A percentile compares a stretch with the other conserved stretches of the same genome.
Evolutionary conservation across 2,113 vertebrate genomes (phyloP).

Genomic region (Oryzias celebensis): DNA sequence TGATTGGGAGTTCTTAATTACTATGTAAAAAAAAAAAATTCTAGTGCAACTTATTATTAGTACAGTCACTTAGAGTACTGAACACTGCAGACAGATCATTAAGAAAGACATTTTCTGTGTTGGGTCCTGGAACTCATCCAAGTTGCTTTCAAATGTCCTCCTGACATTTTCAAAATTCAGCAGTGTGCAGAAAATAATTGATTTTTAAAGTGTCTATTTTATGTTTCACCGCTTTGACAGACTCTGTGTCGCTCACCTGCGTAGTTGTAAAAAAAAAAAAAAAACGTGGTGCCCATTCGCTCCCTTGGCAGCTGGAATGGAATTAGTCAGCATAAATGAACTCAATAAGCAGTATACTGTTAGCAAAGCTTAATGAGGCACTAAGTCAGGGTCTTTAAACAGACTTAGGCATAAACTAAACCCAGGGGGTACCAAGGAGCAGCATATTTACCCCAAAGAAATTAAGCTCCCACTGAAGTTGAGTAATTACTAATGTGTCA

Average conservation of each 20-base stretch:
- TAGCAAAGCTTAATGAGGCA: slow-evolving; percentile 54
- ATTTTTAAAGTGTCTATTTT: slow-evolving; percentile 19
- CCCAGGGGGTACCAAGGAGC: slow-evolving; percentile 28
- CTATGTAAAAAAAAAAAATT: slow-evolving; percentile 7
- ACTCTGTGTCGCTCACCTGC: slow-evolving; percentile 32
- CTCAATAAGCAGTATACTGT: slow-evolving; percentile 47
- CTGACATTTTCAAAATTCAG: slow-evolving; percentile 7
- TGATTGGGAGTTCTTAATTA: slow-evolving; percentile 1
- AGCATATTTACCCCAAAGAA: slow-evolving; percentile 13
- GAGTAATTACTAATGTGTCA: slow-evolving; percentile 4
- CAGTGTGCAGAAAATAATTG: not conserved
- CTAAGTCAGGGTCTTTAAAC: slow-evolving; percentile 57
- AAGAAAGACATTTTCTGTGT: not conserved
- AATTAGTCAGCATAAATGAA: slow-evolving; percentile 59
- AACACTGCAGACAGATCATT: too few relatives aligned
- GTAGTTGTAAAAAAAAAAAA: slow-evolving; percentile 21
- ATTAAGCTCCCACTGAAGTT: slow-evolving; percentile 11
- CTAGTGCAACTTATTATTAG: slow-evolving; percentile 1
- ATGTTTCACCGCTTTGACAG: slow-evolving; percentile 14
- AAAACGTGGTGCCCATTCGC: slow-evolving; percentile 14
- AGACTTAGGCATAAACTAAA: slow-evolving; percentile 30
- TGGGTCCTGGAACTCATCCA: not conserved
- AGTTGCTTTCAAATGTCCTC: slow-evolving; percentile 4
- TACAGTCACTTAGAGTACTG: too few relatives aligned
- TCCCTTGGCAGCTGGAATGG: slow-evolving; percentile 34